Evolutionary conservation across 2,888 invertebrate species (phyloP), one percentile per base, ranked within the genome.

Genomic region (Bombylius major): DNA sequence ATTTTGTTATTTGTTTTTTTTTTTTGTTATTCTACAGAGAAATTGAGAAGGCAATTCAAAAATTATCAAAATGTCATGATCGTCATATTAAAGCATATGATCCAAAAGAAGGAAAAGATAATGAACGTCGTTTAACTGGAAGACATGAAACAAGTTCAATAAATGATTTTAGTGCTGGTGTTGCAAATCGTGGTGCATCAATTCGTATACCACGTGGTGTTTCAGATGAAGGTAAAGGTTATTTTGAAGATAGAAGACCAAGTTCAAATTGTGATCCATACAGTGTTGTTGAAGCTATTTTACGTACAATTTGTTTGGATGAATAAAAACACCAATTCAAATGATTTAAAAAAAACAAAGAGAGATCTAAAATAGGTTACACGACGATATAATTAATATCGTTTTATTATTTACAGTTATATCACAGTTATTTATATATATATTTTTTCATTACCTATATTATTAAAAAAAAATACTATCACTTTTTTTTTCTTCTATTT

Each of bases 1-100:
- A 23, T 23, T n/a, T n/a, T n/a, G n/a, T n/a, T n/a, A n/a, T n/a
- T 23, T 23, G 23, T 23, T 23, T 23, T 23, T 23, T 23, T 23
- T 23, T 23, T 23, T 23, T 23, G 1, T 23, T 23, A 23, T 23
- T 12, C 12, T 23, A 3, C 73, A 91, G 89, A 66, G 91, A 87
- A 69, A 98, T 99, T 66, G 91, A 98, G 73, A 86, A 86, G 66
- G 98, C 98, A 5, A 97, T 99, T 67, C 92, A 95, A 73, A 93
- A 90, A 74, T 79, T 99, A 63, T 88, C 93, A 61, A 88, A 90
- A 69, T 85, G 88, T 62, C 98, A 99, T 73, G 81, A 85, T 66
- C 84, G 89, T 62, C 98, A 99, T 74, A 98, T 99, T 73, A 86
- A 87, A 69, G 93, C 92, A 62, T 98, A 98, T 73, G 98, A 98